Conservation (phyloP, 2,113 vertebrate genomes). For the Holacanthus passer region DNA sequence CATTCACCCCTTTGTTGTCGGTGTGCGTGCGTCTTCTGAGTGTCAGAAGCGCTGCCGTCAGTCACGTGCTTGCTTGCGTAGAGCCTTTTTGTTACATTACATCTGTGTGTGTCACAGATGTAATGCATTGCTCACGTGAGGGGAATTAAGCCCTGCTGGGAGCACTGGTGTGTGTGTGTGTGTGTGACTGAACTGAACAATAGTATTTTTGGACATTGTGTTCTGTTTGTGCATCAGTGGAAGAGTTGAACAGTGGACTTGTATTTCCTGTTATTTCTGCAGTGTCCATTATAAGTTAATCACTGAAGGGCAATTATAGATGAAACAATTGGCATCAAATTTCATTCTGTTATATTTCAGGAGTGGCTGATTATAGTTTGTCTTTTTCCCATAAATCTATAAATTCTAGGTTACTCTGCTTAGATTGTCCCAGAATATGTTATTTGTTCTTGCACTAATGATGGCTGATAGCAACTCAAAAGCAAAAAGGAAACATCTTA, state of each 20-base stretch:
- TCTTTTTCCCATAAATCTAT: background rate
- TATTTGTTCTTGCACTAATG: background rate
- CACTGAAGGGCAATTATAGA: background rate
- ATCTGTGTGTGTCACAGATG: conserved; percentile 56
- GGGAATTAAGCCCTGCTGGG: conserved; percentile 47
- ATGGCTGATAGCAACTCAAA: background rate
- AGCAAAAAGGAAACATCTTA: conserved; percentile 5
- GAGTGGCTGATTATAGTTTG: background rate
- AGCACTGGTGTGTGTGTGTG: conserved; percentile 14
- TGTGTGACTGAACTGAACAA: conserved; percentile 19
- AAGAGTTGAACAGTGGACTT: background rate
- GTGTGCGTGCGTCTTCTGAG: conserved; percentile 54
- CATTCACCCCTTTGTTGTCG: conserved; percentile 31
- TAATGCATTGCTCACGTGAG: conserved; percentile 47
- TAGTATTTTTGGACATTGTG: conserved; percentile 4
- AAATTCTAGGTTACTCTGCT: background rate
- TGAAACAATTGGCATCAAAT: background rate
- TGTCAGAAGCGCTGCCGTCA: conserved; percentile 80
- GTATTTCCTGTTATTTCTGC: background rate
- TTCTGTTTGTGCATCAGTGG: background rate
- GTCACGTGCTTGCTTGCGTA: conserved; percentile 79
- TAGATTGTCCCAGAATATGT: background rate
- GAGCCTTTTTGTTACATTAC: conserved; percentile 58
- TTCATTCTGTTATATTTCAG: background rate
- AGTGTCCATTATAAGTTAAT: background rate